Evolutionary conservation across 2,113 vertebrate genomes (phyloP).

Genomic region (Galeopterus variegatus): DNA sequence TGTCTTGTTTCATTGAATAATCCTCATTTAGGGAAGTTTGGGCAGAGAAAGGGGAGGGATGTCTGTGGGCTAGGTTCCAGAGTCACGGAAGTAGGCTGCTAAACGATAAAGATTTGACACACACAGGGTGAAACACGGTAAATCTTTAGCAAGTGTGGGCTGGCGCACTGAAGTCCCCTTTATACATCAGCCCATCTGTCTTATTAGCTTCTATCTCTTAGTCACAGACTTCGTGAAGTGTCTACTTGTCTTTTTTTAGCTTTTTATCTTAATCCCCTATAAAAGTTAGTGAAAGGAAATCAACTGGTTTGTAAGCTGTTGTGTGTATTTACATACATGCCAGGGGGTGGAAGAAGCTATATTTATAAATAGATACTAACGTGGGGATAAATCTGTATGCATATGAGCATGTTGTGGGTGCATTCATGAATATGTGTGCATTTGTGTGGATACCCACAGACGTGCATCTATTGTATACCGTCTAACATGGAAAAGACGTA

Average conservation of each 20-base stretch:
- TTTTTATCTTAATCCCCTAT: conserved; percentile 84
- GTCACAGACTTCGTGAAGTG: conserved; percentile 85
- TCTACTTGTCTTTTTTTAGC: conserved; percentile 86
- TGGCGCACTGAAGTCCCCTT: conserved; percentile 72
- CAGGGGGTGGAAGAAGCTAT: background rate
- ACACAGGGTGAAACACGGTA: conserved; percentile 64
- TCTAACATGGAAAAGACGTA: conserved; percentile 72
- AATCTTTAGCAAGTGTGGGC: conserved; percentile 68
- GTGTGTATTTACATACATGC: conserved; percentile 24
- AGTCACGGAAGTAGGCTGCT: conserved; percentile 15
- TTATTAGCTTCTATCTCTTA: conserved; percentile 87
- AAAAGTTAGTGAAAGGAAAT: conserved; percentile 85
- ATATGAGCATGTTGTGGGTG: background rate
- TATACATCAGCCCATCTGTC: conserved; percentile 86
- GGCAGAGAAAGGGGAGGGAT: background rate
- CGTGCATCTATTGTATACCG: conserved; percentile 74
- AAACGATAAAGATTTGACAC: background rate
- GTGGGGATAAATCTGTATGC: background rate
- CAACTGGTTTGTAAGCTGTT: conserved; percentile 80
- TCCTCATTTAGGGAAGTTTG: background rate
- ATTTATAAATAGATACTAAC: background rate
- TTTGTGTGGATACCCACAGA: background rate
- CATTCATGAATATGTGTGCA: background rate
- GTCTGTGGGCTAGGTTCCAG: background rate
- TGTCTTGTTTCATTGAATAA: background rate